Evolutionary conservation across 2,113 vertebrate species (phyloP).

Genomic region (Alethe diademata): DNA sequence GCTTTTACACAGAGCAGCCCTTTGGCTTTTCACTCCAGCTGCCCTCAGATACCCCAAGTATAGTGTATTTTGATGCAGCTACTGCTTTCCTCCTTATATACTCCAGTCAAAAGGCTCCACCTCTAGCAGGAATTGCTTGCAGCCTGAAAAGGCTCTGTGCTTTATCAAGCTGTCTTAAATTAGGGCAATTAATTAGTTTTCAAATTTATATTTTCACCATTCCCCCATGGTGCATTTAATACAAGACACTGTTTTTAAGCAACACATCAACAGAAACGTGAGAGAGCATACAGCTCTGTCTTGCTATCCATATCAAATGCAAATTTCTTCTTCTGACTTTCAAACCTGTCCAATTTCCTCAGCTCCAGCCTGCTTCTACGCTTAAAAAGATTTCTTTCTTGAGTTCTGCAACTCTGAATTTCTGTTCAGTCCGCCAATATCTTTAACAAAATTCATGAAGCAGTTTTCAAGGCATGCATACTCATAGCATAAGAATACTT

Average conservation of each 20-base stretch:
- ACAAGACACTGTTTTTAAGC: neutral
- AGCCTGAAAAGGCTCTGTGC: neutral
- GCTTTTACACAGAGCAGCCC: neutral
- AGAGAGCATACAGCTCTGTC: neutral
- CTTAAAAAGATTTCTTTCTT: neutral
- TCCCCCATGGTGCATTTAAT: neutral
- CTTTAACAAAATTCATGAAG: neutral
- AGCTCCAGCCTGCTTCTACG: neutral
- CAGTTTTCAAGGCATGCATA: neutral
- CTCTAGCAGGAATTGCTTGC: neutral
- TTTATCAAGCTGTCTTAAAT: neutral
- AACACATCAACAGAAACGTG: neutral
- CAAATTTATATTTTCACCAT: neutral
- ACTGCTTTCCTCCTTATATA: neutral
- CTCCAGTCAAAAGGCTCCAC: neutral
- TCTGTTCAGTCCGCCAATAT: neutral
- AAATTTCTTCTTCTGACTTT: neutral
- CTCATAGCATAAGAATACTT: neutral
- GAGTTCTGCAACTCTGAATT: neutral
- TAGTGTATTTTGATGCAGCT: neutral
- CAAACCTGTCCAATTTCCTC: neutral
- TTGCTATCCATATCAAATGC: neutral
- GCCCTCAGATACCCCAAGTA: neutral
- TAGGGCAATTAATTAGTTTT: neutral
- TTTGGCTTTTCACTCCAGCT: neutral